Evolutionary conservation across 2,888 invertebrate species (phyloP).

Genomic region (Lutraria lutraria): DNA sequence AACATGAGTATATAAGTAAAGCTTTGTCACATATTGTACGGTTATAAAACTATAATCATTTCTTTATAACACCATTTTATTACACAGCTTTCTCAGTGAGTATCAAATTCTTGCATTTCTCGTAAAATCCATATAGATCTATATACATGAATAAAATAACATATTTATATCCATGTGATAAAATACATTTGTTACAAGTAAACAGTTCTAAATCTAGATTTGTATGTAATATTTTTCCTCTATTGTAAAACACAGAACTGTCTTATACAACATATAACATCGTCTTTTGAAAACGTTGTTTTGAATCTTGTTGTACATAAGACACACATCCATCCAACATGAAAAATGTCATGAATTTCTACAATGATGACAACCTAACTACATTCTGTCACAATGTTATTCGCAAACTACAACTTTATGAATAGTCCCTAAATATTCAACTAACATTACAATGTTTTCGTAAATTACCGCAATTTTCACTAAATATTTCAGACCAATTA

Average conservation of each 20-base stretch:
- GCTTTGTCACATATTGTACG: background rate
- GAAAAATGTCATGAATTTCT: constrained; percentile 23
- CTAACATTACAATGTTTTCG: background rate
- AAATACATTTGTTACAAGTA: background rate
- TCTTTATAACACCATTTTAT: background rate
- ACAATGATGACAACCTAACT: background rate
- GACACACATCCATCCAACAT: background rate
- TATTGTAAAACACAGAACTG: background rate
- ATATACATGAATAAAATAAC: background rate
- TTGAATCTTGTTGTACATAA: constrained; percentile 3
- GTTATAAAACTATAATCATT: background rate
- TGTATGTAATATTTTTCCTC: background rate
- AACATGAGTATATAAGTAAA: background rate
- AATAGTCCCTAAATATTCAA: background rate
- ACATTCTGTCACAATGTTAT: background rate
- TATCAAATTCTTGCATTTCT: background rate
- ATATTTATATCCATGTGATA: background rate
- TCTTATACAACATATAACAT: background rate
- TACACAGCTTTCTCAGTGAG: background rate
- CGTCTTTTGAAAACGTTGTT: background rate
- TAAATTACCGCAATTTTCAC: constrained; percentile 16
- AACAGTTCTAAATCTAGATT: background rate
- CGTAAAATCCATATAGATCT: background rate
- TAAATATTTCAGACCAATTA: background rate
- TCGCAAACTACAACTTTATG: background rate